Evolutionary conservation across 2,888 invertebrate genomes (phyloP), one percentile per base, ranked within the genome.

Genomic region (Melipona beecheii): DNA sequence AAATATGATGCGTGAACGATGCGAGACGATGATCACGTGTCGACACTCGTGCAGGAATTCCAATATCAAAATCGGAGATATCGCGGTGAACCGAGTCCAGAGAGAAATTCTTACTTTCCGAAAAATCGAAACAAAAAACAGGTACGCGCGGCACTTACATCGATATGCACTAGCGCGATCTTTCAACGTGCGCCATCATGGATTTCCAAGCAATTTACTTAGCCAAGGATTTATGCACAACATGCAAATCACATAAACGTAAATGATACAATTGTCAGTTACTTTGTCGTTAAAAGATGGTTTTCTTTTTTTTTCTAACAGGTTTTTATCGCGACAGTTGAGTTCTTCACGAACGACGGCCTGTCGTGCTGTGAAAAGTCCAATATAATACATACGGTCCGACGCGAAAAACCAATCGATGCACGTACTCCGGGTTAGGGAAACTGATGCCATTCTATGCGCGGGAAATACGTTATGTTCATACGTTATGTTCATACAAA

Each of bases 111-210:
- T n/a, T 19, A 21, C 0, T 82, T 66, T 64, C 36, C 13, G 17
- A 1, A 31, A 4, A 19, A n/a, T 21, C 60, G 78, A 71, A 65
- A 68, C 54, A 65, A 69, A 43, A 71, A 73, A 60, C 73, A 43
- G 72, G n/a, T 60, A 72, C 52, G 52, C 74, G 68, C 64, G 43
- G 72, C 80, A 75, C 72, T 83, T 71, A 83, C 54, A 64, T 75
- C 54, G 49, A 69, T 49, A 69, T 70, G 69, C 71, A 72, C 75
- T 83, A 83, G 75, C 83, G 80, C 85, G 79, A 90, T 74, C 75
- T 85, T 78, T 80, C 74, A 75, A 65, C 76, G 52, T 79, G 79
- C 90, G 91, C 91, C 91, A 91, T 91, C 72, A 86, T 87, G 91
- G 78, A 88, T 83, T 75, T 75, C 66, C 74, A 50, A 76, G 73